Evolutionary conservation across 2,797 vertebrate species (phyloP).

Genomic region (Lemur catta): DNA sequence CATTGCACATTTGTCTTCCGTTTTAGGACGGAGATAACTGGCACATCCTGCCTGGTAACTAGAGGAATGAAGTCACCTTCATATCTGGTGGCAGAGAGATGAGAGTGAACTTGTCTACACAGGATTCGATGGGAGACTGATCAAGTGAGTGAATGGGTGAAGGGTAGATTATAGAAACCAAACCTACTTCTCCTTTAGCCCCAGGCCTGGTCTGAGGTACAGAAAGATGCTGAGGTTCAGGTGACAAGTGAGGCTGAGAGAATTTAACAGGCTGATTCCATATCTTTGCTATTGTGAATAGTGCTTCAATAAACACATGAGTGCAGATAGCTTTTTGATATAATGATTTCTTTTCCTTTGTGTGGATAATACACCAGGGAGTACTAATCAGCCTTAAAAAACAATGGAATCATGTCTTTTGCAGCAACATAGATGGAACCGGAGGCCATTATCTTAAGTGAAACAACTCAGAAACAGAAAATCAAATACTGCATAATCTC

Average conservation of each 20-base stretch:
- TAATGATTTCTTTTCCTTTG: too few relatives aligned
- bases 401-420: too few relatives aligned
- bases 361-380: too few relatives aligned
- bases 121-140: neutral
- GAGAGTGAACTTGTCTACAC: neutral
- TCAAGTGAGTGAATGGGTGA: neutral
- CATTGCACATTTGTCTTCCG: neutral
- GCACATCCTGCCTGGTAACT: neutral
- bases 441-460: too few relatives aligned
- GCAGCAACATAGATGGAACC: too few relatives aligned
- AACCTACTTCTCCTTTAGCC: neutral
- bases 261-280: neutral
- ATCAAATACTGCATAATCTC: too few relatives aligned
- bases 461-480: too few relatives aligned
- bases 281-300: too few relatives aligned
- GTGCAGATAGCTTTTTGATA: too few relatives aligned
- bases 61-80: neutral
- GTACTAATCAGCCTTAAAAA: too few relatives aligned
- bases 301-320: too few relatives aligned
- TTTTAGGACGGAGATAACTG: neutral
- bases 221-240: neutral
- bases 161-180: neutral
- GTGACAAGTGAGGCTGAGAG: neutral
- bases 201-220: neutral
- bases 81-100: neutral